Evolutionary conservation across 2,888 invertebrate genomes (phyloP), one percentile per base, ranked within the genome.

Genomic region (Meganola albula): DNA sequence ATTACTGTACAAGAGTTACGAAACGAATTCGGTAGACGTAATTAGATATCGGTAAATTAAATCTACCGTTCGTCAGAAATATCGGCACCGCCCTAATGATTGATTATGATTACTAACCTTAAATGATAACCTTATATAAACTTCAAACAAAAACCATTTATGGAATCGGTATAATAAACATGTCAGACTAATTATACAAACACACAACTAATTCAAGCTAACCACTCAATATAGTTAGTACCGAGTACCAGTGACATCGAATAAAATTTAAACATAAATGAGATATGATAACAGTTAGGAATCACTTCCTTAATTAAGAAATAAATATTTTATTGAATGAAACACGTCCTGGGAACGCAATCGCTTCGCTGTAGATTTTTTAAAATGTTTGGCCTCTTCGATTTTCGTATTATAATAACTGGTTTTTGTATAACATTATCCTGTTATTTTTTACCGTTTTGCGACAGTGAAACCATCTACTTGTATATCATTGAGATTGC

Each of bases 381-480:
- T 42, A 44, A 54, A 38, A 55, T 41, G 42, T 52, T 57, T 48
- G 42, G 43, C 40, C 40, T 31, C 46, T 53, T 57, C 51, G 54
- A 60, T 74, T 69, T 68, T 60, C 66, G 63, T 76, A 77, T 72
- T 63, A 58, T 20, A 60, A 40, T 39, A 52, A 77, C 80, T 70
- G 71, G 79, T 80, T 71, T 48, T 31, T 42, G 52, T 49, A 55
- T 53, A 58, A 57, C 48, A 52, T 67, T 62, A 70, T 69, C 72
- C 75, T 73, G 77, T 78, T 79, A 74, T 58, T 71, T 80, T 51
- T 77, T 80, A 80, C 80, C 77, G 80, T 80, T 78, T 57, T 50
- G 32, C 51, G 47, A 44, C 50, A 55, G 39, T 44, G 48, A 52
- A 55, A 49, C 35, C 32, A 48, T 21, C 24, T 40, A 27, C 44